phyloP scores from a whole-genome alignment of 2,113 vertebrate species.

The Electrona antarctica region DNA sequence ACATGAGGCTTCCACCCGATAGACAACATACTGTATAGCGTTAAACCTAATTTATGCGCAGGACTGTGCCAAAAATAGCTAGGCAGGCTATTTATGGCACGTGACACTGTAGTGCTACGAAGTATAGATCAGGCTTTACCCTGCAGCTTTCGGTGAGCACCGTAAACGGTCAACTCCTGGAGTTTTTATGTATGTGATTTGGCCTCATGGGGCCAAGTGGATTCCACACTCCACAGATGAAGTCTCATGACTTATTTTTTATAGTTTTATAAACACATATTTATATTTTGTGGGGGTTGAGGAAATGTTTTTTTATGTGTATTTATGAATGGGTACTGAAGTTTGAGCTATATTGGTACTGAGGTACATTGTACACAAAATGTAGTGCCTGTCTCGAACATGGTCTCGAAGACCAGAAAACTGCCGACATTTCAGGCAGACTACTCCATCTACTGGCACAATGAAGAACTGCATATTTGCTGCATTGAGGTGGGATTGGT shows the following conservation, averaged over 20 bases:
- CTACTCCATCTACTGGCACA: slow-evolving; percentile 56
- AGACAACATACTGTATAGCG: no score
- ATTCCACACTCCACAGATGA: not conserved
- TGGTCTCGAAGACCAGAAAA: not conserved
- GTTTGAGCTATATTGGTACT: no score
- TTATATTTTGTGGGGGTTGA: slow-evolving; percentile 3
- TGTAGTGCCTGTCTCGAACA: not conserved
- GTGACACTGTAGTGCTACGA: not conserved
- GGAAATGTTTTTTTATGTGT: not conserved
- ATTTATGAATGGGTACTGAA: slow-evolving; percentile 2
- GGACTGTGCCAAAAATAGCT: not conserved
- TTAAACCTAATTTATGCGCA: no score
- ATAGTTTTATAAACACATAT: not conserved
- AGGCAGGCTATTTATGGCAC: not conserved
- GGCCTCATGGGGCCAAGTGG: not conserved
- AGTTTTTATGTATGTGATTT: not conserved
- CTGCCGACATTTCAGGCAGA: not conserved
- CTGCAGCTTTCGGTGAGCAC: no score
- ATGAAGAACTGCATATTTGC: slow-evolving; percentile 19
- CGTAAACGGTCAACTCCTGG: not conserved
- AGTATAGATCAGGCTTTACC: not conserved
- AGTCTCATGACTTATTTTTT: not conserved
- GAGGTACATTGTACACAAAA: not conserved
- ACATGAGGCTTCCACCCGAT: no score
- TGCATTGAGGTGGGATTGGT: slow-evolving; percentile 53